phyloP scores from a whole-genome alignment of 2,113 vertebrate genomes.

The Acrocephalus arundinaceus region DNA sequence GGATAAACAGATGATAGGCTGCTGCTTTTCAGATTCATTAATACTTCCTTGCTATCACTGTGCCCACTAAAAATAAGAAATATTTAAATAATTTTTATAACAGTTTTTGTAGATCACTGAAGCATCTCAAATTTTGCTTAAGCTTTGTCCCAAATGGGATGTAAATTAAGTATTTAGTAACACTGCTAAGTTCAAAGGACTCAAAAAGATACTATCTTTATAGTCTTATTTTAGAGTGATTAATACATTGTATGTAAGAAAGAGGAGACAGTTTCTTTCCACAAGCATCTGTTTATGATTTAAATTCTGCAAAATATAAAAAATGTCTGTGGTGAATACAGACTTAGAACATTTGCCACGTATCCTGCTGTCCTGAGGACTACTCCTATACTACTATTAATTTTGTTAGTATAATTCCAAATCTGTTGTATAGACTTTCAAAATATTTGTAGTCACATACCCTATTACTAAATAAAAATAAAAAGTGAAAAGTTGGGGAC shows the following conservation, averaged over 20 bases:
- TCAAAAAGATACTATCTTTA: constrained; percentile 39
- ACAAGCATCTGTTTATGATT: constrained; percentile 68
- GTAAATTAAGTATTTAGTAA: constrained; percentile 36
- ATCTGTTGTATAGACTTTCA: neutral
- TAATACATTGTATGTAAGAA: constrained; percentile 50
- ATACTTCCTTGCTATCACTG: neutral
- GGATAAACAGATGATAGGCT: neutral
- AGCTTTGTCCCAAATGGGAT: constrained; percentile 11
- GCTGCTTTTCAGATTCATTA: neutral
- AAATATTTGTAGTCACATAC: neutral
- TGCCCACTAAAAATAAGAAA: neutral
- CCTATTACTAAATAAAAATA: neutral
- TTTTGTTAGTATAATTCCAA: neutral
- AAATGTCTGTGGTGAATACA: constrained; percentile 15
- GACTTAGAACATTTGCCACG: constrained; percentile 9
- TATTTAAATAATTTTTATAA: neutral
- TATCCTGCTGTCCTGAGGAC: neutral
- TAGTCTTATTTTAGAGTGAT: constrained; percentile 56
- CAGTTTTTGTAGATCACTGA: neutral
- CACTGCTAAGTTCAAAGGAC: constrained; percentile 17
- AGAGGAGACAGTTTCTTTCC: constrained; percentile 18
- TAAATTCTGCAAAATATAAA: constrained; percentile 39
- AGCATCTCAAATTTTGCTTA: constrained; percentile 8
- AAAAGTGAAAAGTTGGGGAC: neutral
- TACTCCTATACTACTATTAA: neutral